phyloP scores from a whole-genome alignment of 2,797 vertebrate genomes.

The Otus scops region DNA sequence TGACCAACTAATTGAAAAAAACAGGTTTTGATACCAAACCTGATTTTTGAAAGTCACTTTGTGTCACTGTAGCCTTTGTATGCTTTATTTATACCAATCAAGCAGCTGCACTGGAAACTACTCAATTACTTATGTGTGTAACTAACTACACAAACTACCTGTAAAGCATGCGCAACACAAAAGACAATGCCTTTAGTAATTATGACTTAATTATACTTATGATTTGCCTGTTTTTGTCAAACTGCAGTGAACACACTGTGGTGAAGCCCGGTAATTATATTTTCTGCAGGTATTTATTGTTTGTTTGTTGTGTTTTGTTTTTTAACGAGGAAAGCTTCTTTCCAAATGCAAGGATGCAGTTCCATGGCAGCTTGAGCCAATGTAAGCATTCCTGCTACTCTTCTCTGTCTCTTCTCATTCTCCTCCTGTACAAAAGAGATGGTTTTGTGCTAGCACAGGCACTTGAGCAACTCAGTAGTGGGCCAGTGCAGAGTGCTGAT shows the following conservation, averaged over 20 bases:
- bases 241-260: background rate
- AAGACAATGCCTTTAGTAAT: background rate
- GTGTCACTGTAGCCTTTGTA: background rate
- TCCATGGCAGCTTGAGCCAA: background rate
- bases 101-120: background rate
- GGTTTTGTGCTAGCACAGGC: background rate
- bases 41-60: background rate
- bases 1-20: background rate
- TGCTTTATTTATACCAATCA: background rate
- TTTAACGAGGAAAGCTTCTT: background rate
- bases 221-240: background rate
- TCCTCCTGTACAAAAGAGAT: background rate
- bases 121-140: background rate
- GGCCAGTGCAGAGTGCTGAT: background rate
- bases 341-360: background rate
- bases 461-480: background rate
- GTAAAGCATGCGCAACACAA: background rate
- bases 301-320: background rate
- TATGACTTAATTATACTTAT: background rate
- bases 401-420: background rate
- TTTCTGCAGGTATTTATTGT: background rate
- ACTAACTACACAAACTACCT: background rate
- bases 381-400: background rate
- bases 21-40: background rate
- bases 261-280: background rate